phyloP scores from a whole-genome alignment of 2,888 invertebrate species.

The Antitype chi region DNA sequence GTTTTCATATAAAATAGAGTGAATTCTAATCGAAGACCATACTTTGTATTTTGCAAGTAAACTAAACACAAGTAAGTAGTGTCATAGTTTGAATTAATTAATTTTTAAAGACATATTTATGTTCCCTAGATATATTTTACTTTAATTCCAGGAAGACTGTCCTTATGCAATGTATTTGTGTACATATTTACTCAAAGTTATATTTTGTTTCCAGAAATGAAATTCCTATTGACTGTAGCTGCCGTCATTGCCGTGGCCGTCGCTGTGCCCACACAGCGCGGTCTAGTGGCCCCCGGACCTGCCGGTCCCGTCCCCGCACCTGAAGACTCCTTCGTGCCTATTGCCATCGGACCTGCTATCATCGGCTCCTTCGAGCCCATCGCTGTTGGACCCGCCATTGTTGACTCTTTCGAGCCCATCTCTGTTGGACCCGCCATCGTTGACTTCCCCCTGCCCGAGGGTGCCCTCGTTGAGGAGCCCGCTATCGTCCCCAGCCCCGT shows the following conservation, averaged over 20 bases:
- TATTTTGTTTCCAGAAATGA: conserved; percentile 54
- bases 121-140: not conserved
- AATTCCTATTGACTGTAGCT: conserved; percentile 58
- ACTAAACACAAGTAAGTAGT: conserved; percentile 60
- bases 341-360: conserved; percentile 65
- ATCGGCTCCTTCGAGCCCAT: conserved; percentile 74
- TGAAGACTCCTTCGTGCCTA: conserved; percentile 38
- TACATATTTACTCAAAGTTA: not conserved
- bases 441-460: conserved; percentile 55
- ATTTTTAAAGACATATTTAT: not conserved
- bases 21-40: conserved; percentile 37
- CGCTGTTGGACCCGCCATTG: conserved; percentile 67
- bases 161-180: not conserved
- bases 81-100: not conserved
- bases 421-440: conserved; percentile 58
- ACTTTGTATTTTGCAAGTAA: conserved; percentile 58
- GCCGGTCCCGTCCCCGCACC: conserved; percentile 47
- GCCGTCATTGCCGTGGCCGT: conserved; percentile 59
- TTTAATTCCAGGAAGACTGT: not conserved
- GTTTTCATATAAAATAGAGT: conserved; percentile 55
- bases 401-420: conserved; percentile 34
- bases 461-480: conserved; percentile 18
- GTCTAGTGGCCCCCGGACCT: conserved; percentile 49
- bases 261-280: conserved; percentile 60
- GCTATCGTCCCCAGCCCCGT: conserved; percentile 32